These are phyloP conservation scores for Cheirogaleus major DNA, from an alignment of 2,797 vertebrate genomes.

Conservation along the genomic window DNA sequence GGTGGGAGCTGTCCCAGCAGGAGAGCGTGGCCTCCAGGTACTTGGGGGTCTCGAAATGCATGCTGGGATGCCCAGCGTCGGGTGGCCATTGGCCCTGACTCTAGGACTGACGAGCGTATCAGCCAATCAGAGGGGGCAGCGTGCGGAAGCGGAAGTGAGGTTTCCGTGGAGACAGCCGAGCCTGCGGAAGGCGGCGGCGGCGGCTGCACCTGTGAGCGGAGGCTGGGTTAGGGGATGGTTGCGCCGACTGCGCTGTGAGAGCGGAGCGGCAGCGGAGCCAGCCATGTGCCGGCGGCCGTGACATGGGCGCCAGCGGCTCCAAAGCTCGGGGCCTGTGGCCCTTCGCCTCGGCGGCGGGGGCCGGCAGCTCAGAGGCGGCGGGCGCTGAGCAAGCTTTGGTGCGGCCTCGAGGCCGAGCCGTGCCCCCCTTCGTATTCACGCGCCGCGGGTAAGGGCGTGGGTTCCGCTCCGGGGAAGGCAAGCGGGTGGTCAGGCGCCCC, in stretches of 20 bases:
- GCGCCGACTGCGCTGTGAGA: not conserved
- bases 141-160: constrained; percentile 64
- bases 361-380: constrained; percentile 84
- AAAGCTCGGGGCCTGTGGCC: constrained; percentile 95
- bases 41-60: not conserved
- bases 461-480: not conserved
- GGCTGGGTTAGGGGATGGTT: constrained; percentile 56
- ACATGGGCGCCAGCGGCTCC: constrained; percentile 96
- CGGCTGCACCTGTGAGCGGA: not conserved
- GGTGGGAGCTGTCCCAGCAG: not conserved
- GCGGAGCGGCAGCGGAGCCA: not conserved
- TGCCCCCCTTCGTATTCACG: constrained; percentile 95
- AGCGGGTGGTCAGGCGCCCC: not conserved
- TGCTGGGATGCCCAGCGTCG: constrained; percentile 18
- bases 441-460: constrained; percentile 91
- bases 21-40: not conserved
- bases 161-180: constrained; percentile 65
- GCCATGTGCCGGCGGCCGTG: constrained; percentile 86
- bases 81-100: not conserved
- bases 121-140: constrained; percentile 37
- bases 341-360: constrained; percentile 89
- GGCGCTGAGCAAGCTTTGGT: constrained; percentile 92
- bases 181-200: constrained; percentile 46
- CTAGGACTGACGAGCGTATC: not conserved
- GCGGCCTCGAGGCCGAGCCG: constrained; percentile 89